Base-by-base conservation (phyloP, 2,113 vertebrate genomes). In the Tetrax tetrax region DNA sequence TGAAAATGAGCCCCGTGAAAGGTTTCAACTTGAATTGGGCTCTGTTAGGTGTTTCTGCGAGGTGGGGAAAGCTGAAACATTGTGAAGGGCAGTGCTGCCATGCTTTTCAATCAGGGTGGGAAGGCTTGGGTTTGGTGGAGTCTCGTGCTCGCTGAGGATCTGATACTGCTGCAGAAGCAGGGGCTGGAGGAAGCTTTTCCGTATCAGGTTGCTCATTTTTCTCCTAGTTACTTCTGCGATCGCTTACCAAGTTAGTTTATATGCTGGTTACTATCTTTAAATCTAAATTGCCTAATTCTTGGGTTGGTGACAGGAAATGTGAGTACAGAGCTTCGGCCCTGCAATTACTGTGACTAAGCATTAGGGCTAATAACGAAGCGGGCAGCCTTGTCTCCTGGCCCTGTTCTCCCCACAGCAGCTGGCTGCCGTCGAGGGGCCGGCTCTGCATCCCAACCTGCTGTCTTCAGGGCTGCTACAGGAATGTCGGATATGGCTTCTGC, bases 271-370 rank as follows among this genome's bases (percentile, higher is more conserved):
- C 92, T 96, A 92, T 95, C 96, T 97, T 74, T 81, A 61, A 38
- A 93, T 88, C 90, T 91, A 89, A 93, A 91, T 90, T 96, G 85
- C 90, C 77, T 94, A 93, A 93, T 96, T 94, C 90, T 90, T 84
- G 88, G 94, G 83, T 72, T 69, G 93, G 89, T 93, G 86, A 83
- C 92, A 92, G 95, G 94, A 95, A 94, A 83, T 86, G 83, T 41
- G 80, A 93, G 86, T 74, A 64, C 79, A 66, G 93, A 94, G 89
- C 84, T 53, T 64, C 83, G 91, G 75, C 89, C 81, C 61, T 78
- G 88, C 94, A 89, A 91, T 83, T 91, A 28, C 65, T 79, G 95
- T 90, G 93, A 94, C 93, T 93, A 94, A 93, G 93, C 90, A 85
- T 24, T 27, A 5, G 89, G 54, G 43, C 38, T 87, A 61, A 89